Evolutionary conservation across 2,888 invertebrate genomes (phyloP).

Genomic region (Trilocha varians): DNA sequence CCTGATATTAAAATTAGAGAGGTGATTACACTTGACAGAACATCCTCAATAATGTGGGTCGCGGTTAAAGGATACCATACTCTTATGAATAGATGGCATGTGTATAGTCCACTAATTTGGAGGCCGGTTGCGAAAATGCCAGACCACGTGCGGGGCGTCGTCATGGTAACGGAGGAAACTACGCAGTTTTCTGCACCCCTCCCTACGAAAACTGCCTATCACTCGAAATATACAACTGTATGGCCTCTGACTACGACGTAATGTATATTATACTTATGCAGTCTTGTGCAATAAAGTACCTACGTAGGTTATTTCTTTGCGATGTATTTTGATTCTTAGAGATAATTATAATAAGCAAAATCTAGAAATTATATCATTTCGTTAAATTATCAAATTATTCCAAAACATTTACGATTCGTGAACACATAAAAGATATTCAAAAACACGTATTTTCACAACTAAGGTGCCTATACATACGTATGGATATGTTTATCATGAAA

Average conservation of each 20-base stretch:
- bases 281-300: no score
- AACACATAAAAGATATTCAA: no score
- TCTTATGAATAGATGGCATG: conserved; percentile 30
- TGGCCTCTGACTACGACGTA: no score
- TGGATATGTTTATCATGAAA: conserved; percentile 2
- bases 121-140: conserved; percentile 36
- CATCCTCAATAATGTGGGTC: conserved; percentile 32
- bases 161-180: conserved; percentile 63
- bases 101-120: conserved; percentile 42
- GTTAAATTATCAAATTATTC: background rate
- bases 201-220: conserved; percentile 22
- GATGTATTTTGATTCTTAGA: no score
- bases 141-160: conserved; percentile 58
- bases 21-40: conserved; percentile 35
- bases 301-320: no score
- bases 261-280: no score
- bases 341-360: no score
- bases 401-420: no score
- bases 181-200: conserved; percentile 51
- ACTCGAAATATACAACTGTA: conserved; percentile 26
- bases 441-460: background rate
- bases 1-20: conserved; percentile 22
- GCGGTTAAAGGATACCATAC: conserved; percentile 36
- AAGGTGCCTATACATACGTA: background rate
- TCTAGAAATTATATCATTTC: no score